phyloP scores from a whole-genome alignment of 2,113 vertebrate species.

The Falcunculus frontatus region DNA sequence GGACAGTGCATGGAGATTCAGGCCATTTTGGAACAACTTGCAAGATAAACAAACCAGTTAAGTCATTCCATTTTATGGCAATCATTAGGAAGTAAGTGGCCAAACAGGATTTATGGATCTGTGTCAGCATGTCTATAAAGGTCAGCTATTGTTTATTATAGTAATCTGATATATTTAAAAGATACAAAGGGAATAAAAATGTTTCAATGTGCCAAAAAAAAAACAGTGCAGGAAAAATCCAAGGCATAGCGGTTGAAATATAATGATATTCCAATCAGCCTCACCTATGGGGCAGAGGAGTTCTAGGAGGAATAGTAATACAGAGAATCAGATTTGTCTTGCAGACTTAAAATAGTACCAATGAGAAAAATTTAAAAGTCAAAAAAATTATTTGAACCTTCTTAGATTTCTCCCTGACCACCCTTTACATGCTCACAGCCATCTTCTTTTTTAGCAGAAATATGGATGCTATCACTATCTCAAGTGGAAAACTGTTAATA shows the following conservation, averaged over 20 bases:
- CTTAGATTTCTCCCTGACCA: background rate
- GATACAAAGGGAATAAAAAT: background rate
- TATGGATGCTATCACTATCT: background rate
- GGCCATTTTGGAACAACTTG: background rate
- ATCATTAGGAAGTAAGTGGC: background rate
- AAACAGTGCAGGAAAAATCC: background rate
- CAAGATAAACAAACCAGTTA: background rate
- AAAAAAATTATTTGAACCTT: background rate
- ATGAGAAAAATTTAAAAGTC: background rate
- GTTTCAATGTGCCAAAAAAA: background rate
- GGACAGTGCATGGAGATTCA: background rate
- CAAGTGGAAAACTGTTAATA: background rate
- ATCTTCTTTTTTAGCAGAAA: background rate
- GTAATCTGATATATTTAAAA: background rate
- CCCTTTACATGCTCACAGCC: background rate
- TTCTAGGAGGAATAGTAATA: background rate
- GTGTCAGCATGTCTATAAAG: background rate
- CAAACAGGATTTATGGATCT: background rate
- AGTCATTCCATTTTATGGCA: background rate
- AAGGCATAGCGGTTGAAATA: background rate
- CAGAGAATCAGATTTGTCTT: background rate
- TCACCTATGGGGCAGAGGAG: background rate
- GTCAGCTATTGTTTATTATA: background rate
- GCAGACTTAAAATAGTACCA: background rate
- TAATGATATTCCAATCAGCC: background rate